A percentile compares a stretch with the other conserved stretches of the same genome.
These are phyloP conservation scores for Elgaria multicarinata DNA, from an alignment of 2,113 vertebrate genomes.

Conservation along the genomic window DNA sequence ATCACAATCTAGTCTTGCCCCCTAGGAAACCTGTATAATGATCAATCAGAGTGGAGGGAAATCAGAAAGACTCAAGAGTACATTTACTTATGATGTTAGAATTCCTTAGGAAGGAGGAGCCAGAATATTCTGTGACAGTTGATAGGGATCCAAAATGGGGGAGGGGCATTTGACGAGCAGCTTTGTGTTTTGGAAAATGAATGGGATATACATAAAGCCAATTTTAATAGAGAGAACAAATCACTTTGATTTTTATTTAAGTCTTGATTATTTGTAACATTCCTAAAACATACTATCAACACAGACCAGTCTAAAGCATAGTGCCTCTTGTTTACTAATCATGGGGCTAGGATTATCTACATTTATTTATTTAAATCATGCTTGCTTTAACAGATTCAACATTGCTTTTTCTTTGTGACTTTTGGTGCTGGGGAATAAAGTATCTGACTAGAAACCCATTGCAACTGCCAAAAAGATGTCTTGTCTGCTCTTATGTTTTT, in stretches of 20 bases:
- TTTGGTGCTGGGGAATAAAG: background rate
- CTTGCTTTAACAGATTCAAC: background rate
- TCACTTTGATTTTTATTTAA: background rate
- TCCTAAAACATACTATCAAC: background rate
- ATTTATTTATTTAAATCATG: background rate
- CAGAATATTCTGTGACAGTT: conserved; percentile 33
- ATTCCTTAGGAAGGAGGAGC: conserved; percentile 12
- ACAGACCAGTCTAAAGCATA: background rate
- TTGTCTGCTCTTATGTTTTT: background rate
- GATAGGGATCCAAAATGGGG: background rate
- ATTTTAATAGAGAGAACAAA: background rate
- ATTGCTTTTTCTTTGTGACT: background rate
- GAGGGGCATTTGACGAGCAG: background rate
- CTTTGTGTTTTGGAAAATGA: background rate
- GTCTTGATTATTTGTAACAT: background rate
- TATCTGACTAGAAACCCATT: background rate
- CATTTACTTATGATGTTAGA: background rate
- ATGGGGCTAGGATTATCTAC: too few relatives aligned
- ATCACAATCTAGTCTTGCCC: background rate
- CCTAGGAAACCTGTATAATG: background rate
- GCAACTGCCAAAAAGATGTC: background rate
- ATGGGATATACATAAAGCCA: background rate
- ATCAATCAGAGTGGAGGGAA: background rate
- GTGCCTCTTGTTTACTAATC: background rate
- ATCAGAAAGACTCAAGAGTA: background rate